These are phyloP conservation scores for Platypus cylindrus DNA, from an alignment of 2,888 invertebrate genomes.

Conservation along the genomic window DNA sequence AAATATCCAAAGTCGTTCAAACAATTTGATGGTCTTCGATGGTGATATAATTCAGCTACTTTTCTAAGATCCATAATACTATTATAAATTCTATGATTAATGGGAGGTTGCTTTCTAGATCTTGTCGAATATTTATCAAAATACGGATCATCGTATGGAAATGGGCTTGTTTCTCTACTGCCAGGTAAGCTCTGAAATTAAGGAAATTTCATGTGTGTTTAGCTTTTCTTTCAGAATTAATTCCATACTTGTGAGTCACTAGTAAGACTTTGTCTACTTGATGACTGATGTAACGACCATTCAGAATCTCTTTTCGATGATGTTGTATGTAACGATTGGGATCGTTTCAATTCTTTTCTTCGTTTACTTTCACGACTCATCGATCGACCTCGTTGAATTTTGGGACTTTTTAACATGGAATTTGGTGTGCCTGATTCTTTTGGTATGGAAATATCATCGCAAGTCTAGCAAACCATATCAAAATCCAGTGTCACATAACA, in stretches of 20 bases:
- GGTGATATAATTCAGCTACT: conserved; percentile 32
- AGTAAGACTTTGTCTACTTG: conserved; percentile 51
- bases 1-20: conserved; percentile 25
- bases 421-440: conserved; percentile 5
- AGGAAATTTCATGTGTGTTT: neutral
- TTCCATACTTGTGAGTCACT: conserved; percentile 50
- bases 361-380: conserved; percentile 21
- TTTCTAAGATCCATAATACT: conserved; percentile 39
- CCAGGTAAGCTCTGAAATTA: conserved; percentile 41
- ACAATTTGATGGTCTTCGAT: conserved; percentile 23
- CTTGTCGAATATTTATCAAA: conserved; percentile 5
- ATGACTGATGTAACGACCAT: conserved; percentile 44
- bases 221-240: neutral
- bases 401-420: conserved; percentile 17
- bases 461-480: conserved; percentile 36
- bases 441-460: conserved; percentile 33
- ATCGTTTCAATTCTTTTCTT: conserved; percentile 27
- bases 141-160: conserved; percentile 24
- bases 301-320: conserved; percentile 24
- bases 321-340: conserved; percentile 29
- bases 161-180: conserved; percentile 39
- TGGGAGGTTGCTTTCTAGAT: conserved; percentile 10
- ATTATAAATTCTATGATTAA: conserved; percentile 22
- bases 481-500: neutral
- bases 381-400: conserved; percentile 19